Percentiles rank a stretch among this genome's conserved stretches.
phyloP scores from a whole-genome alignment of 2,113 vertebrate genomes.

The Oplegnathus fasciatus region DNA sequence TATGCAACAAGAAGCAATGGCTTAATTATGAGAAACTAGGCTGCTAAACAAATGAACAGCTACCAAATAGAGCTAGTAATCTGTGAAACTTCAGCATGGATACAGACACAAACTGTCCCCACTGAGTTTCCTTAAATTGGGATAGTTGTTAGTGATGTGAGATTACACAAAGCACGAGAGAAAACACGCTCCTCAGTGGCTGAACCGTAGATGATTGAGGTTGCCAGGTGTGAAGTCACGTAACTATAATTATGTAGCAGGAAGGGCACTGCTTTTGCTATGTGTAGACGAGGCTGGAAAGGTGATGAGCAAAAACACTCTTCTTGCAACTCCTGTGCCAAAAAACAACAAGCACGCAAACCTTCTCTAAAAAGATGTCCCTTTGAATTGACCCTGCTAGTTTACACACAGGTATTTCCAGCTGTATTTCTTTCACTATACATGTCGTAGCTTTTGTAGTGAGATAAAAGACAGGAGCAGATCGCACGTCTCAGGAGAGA shows the following conservation, averaged over 20 bases:
- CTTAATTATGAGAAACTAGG: not conserved
- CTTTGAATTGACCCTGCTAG: not conserved
- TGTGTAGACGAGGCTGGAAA: not conserved
- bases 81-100: not conserved
- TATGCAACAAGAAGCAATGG: not conserved
- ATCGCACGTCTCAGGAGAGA: not conserved
- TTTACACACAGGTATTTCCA: not conserved
- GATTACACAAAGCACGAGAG: not conserved
- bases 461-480: constrained; percentile 3
- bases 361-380: no score
- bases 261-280: not conserved
- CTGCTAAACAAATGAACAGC: not conserved
- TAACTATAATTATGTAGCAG: constrained; percentile 2
- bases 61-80: not conserved
- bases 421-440: not conserved
- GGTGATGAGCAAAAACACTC: not conserved
- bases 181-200: not conserved
- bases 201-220: constrained; percentile 1
- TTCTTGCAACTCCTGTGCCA: not conserved
- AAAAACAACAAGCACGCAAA: not conserved
- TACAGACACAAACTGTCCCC: not conserved
- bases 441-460: not conserved
- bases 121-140: not conserved
- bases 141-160: not conserved
- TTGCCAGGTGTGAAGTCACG: constrained; percentile 7